phyloP scores from a whole-genome alignment of 2,113 vertebrate genomes.

The Genyomyrus donnyi region DNA sequence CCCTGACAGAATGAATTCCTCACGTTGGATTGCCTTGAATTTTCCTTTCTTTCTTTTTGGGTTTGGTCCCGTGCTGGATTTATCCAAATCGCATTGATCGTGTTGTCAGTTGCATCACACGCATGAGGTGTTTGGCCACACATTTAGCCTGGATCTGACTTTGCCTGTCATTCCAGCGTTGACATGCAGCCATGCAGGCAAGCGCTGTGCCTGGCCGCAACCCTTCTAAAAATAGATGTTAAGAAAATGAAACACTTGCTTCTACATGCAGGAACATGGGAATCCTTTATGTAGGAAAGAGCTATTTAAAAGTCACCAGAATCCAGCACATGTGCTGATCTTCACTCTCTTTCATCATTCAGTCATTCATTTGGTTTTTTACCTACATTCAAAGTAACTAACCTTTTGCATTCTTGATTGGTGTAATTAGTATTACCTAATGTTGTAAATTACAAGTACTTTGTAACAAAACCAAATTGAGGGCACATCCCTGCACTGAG shows the following conservation, averaged over 20 bases:
- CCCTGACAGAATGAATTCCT: neutral
- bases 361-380: neutral
- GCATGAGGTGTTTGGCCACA: neutral
- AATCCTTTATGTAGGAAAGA: neutral
- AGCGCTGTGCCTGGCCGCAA: neutral
- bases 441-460: neutral
- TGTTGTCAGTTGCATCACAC: neutral
- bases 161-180: neutral
- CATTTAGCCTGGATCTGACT: slow-evolving; percentile 2
- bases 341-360: neutral
- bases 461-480: neutral
- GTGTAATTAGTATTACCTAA: neutral
- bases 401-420: neutral
- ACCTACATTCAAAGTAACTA: neutral
- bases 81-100: neutral
- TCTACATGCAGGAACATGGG: neutral
- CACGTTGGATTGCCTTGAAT: neutral
- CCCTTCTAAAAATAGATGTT: neutral
- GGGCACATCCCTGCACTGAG: neutral
- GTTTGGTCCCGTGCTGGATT: neutral
- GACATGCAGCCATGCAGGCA: neutral
- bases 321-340: neutral
- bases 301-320: neutral
- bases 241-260: neutral
- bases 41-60: neutral